Percentiles rank a stretch among this genome's conserved stretches.
Conservation (phyloP, 2,888 invertebrate species). For the Calliopum simillimum region DNA sequence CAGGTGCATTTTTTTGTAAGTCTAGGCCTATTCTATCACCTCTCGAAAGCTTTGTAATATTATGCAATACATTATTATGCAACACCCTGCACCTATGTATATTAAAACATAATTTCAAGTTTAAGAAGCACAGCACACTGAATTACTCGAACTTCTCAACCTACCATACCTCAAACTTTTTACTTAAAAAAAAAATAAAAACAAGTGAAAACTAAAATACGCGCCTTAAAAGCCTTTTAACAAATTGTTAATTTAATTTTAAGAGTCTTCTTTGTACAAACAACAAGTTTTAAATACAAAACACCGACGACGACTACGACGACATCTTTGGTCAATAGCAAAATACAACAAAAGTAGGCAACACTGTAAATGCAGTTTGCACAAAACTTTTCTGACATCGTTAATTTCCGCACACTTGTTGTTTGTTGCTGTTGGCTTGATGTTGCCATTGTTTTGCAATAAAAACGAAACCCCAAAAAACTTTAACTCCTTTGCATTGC, state of each 20-base stretch:
- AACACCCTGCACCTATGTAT: too few species aligned
- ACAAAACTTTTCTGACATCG: constrained; percentile 3
- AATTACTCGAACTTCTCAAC: too few species aligned
- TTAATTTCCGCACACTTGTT: constrained; percentile 9
- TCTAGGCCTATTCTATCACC: too few species aligned
- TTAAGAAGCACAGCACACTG: too few species aligned
- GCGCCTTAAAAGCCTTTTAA: not conserved
- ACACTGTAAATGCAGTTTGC: constrained; percentile 3
- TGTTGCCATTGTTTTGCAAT: constrained; percentile 5
- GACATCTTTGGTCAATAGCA: not conserved
- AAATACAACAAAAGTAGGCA: constrained; percentile 9
- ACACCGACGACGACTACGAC: not conserved
- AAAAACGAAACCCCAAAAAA: not conserved
- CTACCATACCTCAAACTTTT: too few species aligned
- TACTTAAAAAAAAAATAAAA: too few species aligned
- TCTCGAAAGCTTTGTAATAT: too few species aligned
- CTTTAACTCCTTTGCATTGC: not conserved
- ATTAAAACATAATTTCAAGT: too few species aligned
- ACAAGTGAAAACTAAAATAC: too few species aligned
- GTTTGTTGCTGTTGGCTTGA: not conserved
- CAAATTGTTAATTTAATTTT: constrained; percentile 3
- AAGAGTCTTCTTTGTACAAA: not conserved
- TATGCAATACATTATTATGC: too few species aligned
- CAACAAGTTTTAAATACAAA: not conserved
- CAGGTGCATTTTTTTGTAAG: too few species aligned